Evolutionary conservation across 2,797 vertebrate species (phyloP).

Genomic region (Nothura maculosa): DNA sequence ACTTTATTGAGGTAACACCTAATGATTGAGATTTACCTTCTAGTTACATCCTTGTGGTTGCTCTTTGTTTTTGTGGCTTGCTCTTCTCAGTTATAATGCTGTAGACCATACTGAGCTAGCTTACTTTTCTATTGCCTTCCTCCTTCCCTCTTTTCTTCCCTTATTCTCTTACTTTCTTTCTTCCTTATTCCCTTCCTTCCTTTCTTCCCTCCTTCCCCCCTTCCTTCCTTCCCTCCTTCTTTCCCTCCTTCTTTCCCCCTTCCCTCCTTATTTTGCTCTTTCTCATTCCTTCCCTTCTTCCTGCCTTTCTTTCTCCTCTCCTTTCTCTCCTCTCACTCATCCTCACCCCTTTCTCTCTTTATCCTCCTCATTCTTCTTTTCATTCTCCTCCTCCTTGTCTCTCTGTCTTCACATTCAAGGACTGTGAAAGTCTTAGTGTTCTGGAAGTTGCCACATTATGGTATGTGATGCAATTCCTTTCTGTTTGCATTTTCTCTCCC

Average conservation of each 20-base stretch:
- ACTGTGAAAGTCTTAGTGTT: neutral
- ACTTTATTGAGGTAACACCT: neutral
- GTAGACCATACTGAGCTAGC: too few relatives aligned
- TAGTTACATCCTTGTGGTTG: accelerated
- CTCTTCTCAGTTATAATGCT: neutral
- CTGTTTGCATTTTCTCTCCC: slow-evolving; percentile 4
- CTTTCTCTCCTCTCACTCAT: accelerated
- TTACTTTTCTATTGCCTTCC: too few relatives aligned
- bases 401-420: neutral
- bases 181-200: too few relatives aligned
- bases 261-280: too few relatives aligned
- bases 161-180: too few relatives aligned
- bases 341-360: too few relatives aligned
- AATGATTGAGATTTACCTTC: neutral
- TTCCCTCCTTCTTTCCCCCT: too few relatives aligned
- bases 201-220: too few relatives aligned
- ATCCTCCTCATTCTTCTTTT: neutral
- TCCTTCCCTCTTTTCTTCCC: too few relatives aligned
- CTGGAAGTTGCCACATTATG: neutral
- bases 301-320: neutral
- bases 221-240: too few relatives aligned
- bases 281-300: accelerated
- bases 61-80: neutral
- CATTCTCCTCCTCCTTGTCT: neutral
- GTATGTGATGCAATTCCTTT: neutral